A percentile compares a stretch with the other conserved stretches of the same genome.
phyloP scores from a whole-genome alignment of 2,888 invertebrate species.

The Bimastos eiseni region DNA sequence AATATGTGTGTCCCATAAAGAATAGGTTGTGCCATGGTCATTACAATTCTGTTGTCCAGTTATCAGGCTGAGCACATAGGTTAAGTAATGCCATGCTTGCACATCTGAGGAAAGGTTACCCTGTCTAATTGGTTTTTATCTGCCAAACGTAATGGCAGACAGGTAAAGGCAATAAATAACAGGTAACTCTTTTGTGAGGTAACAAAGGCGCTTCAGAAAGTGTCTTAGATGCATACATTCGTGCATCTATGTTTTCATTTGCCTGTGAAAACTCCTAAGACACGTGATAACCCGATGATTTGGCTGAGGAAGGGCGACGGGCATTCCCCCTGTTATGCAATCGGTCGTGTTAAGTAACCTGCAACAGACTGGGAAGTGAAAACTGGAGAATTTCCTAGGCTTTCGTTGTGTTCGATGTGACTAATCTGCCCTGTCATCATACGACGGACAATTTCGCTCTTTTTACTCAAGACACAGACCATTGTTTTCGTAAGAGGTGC shows the following conservation, averaged over 20 bases:
- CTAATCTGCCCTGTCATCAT: neutral
- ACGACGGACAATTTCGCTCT: too few species aligned
- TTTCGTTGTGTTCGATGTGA: neutral
- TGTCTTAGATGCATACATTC: too few species aligned
- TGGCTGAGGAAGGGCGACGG: too few species aligned
- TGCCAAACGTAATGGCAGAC: neutral
- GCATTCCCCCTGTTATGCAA: too few species aligned
- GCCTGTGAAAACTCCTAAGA: too few species aligned
- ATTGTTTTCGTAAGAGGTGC: too few species aligned
- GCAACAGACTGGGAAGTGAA: neutral
- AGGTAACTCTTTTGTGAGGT: too few species aligned
- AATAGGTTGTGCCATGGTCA: neutral
- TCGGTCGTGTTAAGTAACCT: too few species aligned
- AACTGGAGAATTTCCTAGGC: neutral
- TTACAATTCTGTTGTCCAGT: neutral
- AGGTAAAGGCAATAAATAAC: neutral
- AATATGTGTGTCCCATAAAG: neutral
- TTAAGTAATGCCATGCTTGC: neutral
- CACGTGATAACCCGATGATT: too few species aligned
- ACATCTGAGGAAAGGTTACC: neutral
- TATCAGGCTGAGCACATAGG: neutral
- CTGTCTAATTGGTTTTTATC: neutral
- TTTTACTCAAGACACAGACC: too few species aligned
- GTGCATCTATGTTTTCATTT: too few species aligned
- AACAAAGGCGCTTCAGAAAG: too few species aligned